Base-by-base conservation (phyloP, 1,140 invertebrate genomes). In the Drosophila lini region DNA sequence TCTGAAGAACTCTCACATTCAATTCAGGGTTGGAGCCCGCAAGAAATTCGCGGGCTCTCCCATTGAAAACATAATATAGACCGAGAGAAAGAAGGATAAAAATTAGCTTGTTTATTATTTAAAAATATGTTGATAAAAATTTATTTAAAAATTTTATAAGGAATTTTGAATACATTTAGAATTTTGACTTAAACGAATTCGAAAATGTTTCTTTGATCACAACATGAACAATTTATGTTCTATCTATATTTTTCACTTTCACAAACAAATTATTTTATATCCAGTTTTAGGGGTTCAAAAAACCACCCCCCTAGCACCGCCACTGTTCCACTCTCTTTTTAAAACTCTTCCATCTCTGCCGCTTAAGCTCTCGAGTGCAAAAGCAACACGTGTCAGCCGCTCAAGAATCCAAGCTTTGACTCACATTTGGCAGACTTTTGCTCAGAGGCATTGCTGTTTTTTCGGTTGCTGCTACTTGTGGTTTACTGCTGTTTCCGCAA, bases 321-420 rank as follows among this genome's bases (percentile, higher is more conserved):
- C 61, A 42, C 65, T 69, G 40, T 19, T 15, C 4, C 42, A 31
- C 41, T 45, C 44, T 59, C 50, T 41, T n/a, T 41, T 7, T 28
- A 3, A 31, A 53, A 53, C 50, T 52, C 31, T 19, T 34, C 16
- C 19, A 53, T 53, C 16, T 52, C 44, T 41, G 36, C 22, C 41
- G 63, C 25, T 63, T 31, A 6, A 25, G 32, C 41, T 36, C 28
- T 32, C 22, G 16, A 59, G 48, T 61, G 64, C 61, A 74, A 78
- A 88, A 78, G 55, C 84, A 84, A 89, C 84, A 89, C 84, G 84
- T 89, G 84, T 89, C 85, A 84, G 47, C 25, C 31, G 32, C 61
- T 53, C 22, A 16, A 36, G n/a, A 48, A 25, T 40, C 38, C 22
- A 10, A 38, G 22, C 13, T 19, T 36, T 5, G 32, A 86, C 79